Evolutionary conservation across 1,140 invertebrate species (phyloP).

Genomic region (Zophobas atratus): DNA sequence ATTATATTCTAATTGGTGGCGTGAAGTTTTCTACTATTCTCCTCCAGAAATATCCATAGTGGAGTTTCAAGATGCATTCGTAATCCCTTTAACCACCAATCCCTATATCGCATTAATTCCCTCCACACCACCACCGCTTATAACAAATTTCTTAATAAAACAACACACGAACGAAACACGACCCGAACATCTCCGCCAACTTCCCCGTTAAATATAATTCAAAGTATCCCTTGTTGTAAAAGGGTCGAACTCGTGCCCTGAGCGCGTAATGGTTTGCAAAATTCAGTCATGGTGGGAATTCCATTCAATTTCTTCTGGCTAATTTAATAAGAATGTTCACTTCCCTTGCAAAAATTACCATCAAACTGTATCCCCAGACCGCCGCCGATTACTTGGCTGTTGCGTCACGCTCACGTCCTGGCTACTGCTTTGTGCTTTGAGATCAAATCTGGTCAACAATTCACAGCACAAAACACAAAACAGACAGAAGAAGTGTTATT

Average conservation of each 20-base stretch:
- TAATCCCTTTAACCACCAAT: no score
- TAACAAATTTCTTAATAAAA: no score
- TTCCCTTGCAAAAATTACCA: conserved; percentile 2
- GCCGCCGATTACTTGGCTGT: conserved; percentile 4
- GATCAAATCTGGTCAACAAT: conserved; percentile 31
- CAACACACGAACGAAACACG: no score
- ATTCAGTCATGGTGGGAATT: neutral
- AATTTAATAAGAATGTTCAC: conserved; percentile 11
- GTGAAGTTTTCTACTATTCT: no score
- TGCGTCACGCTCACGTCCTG: conserved; percentile 28
- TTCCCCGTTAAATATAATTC: neutral
- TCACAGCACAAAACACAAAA: conserved; percentile 25
- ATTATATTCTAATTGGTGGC: no score
- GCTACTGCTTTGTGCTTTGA: conserved; percentile 29
- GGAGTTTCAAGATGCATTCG: no score
- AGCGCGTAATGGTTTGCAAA: neutral
- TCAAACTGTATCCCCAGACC: neutral
- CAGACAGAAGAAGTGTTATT: conserved; percentile 23
- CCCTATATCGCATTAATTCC: no score
- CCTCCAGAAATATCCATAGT: no score
- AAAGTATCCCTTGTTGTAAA: neutral
- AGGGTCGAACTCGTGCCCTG: neutral
- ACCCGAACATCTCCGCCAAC: neutral
- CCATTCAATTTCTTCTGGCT: neutral
- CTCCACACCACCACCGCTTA: no score